phyloP scores from a whole-genome alignment of 2,888 invertebrate species.

The Panzeria rudis region DNA sequence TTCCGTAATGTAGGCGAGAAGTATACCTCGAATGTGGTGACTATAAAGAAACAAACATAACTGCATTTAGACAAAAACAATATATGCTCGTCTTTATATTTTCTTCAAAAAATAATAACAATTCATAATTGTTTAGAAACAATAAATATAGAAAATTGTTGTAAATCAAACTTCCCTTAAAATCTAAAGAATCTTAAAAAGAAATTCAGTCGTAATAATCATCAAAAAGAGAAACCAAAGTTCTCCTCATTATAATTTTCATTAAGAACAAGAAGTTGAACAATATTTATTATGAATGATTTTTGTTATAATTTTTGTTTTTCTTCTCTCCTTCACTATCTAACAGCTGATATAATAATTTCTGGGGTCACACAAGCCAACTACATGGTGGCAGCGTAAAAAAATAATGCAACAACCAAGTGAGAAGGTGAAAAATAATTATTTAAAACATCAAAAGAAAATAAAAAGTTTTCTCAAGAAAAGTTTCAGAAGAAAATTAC shows the following conservation, averaged over 20 bases:
- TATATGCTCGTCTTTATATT: too few species aligned
- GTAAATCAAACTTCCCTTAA: slow-evolving; percentile 12
- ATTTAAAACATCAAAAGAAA: slow-evolving; percentile 70
- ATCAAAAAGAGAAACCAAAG: slow-evolving; percentile 47
- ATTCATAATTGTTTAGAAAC: too few species aligned
- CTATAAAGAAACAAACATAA: neutral
- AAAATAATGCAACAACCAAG: neutral
- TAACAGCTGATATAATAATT: slow-evolving; percentile 58
- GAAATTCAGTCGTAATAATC: slow-evolving; percentile 13
- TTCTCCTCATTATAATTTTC: slow-evolving; percentile 53
- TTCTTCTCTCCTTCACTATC: slow-evolving; percentile 16
- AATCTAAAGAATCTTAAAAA: neutral
- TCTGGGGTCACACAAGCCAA: slow-evolving; percentile 66
- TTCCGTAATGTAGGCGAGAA: neutral
- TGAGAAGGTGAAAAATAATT: slow-evolving; percentile 70
- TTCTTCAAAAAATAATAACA: too few species aligned
- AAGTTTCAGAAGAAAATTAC: slow-evolving; percentile 60
- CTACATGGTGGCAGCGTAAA: slow-evolving; percentile 1
- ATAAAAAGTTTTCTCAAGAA: slow-evolving; percentile 52
- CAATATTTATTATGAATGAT: slow-evolving; percentile 50
- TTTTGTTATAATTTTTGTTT: slow-evolving; percentile 23
- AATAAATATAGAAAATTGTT: too few species aligned
- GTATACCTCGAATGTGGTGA: neutral
- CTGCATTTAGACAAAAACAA: neutral
- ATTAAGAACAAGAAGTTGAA: slow-evolving; percentile 48